Evolutionary conservation across 1,140 invertebrate species (phyloP), one percentile per base, ranked within the genome.

Genomic region (Argopecten irradians): DNA sequence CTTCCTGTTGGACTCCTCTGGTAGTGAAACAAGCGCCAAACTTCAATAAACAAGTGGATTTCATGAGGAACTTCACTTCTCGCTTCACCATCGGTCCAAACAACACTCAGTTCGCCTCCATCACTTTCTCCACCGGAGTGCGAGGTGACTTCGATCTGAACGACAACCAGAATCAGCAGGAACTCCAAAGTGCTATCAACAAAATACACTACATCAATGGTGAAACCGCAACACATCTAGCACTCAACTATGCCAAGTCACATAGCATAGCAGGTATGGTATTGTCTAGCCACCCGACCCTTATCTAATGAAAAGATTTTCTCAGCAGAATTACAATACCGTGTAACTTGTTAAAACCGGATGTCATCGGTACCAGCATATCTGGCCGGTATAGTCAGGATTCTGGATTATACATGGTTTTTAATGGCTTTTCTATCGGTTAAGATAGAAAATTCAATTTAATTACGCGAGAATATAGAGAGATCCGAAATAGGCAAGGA

Each of bases 1-100:
- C 1, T 88, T 88, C 83, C 83, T 88, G 43, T 34, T 88, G 41
- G 87, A 88, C 43, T 84, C 87, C 13, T 88, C 87, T 34, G 87
- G 87, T 71, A 88, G 87, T 85, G 87, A 88, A 36, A 85, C 83
- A 3, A 11, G 22, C 16, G 46, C n/a, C 71, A 84, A n/a, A 84
- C 34, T 88, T 88, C 34, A 43, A 82, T 14, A 84, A 82, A n/a
- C 87, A 88, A 83, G 41, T 55, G 9, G 43, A 11, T 3, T 88
- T 88, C 35, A 35, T 88, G 5, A n/a, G 41, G 11, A 88, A 88
- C 84, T 84, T 88, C 16, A 85, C 87, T 43, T 88, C 87, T 14
- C 46, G 55, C 19, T 85, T 88, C 36, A 84, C 84, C 11, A 83
- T 88, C 14, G 87, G 87, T 28, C 39, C 83, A 39, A 71, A 88